A percentile compares a stretch with the other conserved stretches of the same genome.
These are phyloP conservation scores for Popillia japonica DNA, from an alignment of 1,140 invertebrate species.

Conservation along the genomic window DNA sequence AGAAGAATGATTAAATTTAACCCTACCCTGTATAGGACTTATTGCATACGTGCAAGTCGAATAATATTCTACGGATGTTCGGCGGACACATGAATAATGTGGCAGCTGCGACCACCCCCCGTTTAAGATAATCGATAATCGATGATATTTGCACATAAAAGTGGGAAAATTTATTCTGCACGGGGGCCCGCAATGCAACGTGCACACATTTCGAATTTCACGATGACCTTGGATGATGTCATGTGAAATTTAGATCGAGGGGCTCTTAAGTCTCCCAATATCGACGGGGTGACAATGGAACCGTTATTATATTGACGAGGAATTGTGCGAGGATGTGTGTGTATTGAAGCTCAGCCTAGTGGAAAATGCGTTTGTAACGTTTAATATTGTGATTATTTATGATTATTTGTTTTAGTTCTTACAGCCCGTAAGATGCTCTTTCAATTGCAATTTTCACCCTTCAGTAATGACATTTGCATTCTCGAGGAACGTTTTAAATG, in stretches of 20 bases:
- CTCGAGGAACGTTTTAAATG: background rate
- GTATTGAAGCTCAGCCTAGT: background rate
- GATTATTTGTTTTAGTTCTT: background rate
- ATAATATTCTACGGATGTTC: background rate
- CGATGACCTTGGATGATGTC: conserved; percentile 15
- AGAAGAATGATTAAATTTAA: background rate
- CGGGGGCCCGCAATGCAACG: background rate
- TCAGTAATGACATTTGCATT: background rate
- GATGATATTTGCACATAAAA: conserved; percentile 32
- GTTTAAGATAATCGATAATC: conserved; percentile 34
- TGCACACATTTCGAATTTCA: background rate
- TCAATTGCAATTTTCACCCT: background rate
- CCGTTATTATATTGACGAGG: background rate
- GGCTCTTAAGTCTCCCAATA: background rate
- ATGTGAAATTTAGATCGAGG: background rate
- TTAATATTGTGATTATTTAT: background rate
- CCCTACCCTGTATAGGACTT: background rate
- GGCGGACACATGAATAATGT: background rate
- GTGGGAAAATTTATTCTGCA: conserved; percentile 26
- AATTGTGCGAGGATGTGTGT: background rate
- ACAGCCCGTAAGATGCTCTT: background rate
- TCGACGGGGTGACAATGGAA: conserved; percentile 12
- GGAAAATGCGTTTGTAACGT: conserved; percentile 13
- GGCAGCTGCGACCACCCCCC: conserved; percentile 24
- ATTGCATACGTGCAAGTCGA: background rate